A percentile compares a stretch with the other conserved stretches of the same genome.
These are phyloP conservation scores for Rhynchopsitta pachyrhyncha DNA, from an alignment of 2,113 vertebrate genomes.

Conservation along the genomic window DNA sequence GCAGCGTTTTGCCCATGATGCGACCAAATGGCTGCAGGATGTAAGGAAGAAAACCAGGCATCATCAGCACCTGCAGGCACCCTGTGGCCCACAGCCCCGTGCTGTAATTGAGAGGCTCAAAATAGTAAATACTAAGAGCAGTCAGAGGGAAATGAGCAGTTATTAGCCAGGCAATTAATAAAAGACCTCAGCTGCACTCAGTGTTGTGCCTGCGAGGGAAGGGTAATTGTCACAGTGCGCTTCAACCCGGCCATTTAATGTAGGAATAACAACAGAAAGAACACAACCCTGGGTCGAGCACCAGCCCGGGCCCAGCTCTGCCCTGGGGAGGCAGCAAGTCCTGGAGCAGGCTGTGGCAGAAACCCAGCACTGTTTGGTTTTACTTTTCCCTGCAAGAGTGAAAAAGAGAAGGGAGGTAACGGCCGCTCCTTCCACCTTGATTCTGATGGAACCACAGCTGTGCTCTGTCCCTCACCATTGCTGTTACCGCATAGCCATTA, in stretches of 20 bases:
- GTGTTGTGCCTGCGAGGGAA: not conserved
- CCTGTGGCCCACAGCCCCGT: not conserved
- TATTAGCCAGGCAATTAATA: not conserved
- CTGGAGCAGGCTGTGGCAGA: not conserved
- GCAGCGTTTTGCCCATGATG: not conserved
- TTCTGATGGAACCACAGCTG: not conserved
- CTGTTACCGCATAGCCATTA: not conserved
- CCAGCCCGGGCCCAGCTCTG: not conserved
- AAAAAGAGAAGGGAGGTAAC: not conserved
- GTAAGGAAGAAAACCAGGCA: no score
- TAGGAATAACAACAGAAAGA: accelerated
- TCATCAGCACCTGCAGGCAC: not conserved
- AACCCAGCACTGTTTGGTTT: no score
- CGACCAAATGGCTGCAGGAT: not conserved
- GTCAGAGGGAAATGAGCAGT: not conserved
- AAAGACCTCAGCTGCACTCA: not conserved
- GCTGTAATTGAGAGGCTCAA: not conserved
- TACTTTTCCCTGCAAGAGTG: not conserved
- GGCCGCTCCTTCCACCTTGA: accelerated
- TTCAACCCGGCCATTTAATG: not conserved
- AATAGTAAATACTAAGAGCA: not conserved
- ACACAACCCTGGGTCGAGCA: accelerated
- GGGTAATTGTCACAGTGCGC: not conserved
- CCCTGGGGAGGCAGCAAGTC: not conserved
- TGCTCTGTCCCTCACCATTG: not conserved